Conservation (phyloP, 2,797 vertebrate species). For the Notolepis coatsorum region DNA sequence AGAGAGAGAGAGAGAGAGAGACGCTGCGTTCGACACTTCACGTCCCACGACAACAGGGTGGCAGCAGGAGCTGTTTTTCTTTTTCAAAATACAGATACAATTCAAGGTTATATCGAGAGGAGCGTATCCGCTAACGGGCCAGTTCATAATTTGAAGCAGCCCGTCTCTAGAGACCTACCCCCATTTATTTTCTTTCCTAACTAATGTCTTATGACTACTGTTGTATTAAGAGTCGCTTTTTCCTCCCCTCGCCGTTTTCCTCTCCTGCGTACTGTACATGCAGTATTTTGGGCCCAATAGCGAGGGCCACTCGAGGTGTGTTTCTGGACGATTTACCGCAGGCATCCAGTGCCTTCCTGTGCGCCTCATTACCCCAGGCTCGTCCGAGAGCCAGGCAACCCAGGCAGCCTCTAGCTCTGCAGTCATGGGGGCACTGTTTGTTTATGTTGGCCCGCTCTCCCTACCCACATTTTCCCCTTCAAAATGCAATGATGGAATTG, state of each 20-base stretch:
- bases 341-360: slow-evolving; percentile 70
- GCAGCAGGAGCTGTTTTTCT: slow-evolving; percentile 24
- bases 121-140: slow-evolving; percentile 9
- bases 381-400: slow-evolving; percentile 50
- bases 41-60: too few relatives aligned
- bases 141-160: slow-evolving; percentile 28
- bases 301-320: slow-evolving; percentile 59
- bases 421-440: slow-evolving; percentile 61
- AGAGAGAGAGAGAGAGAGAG: too few relatives aligned
- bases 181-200: slow-evolving; percentile 34
- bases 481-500: slow-evolving; percentile 57
- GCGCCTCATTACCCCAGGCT: slow-evolving; percentile 71
- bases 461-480: slow-evolving; percentile 58
- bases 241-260: slow-evolving; percentile 47
- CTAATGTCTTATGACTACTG: slow-evolving; percentile 34
- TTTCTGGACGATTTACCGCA: slow-evolving; percentile 77
- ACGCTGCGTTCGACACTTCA: too few relatives aligned
- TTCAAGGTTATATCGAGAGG: not conserved
- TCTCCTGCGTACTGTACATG: slow-evolving; percentile 17
- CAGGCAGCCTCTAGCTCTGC: slow-evolving; percentile 49
- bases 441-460: slow-evolving; percentile 67
- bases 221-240: slow-evolving; percentile 39
- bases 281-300: slow-evolving; percentile 26
- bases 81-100: not conserved
- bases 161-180: slow-evolving; percentile 32